Evolutionary conservation across 1,140 invertebrate species (phyloP), one percentile per base, ranked within the genome.

Genomic region (Sitophilus oryzae): DNA sequence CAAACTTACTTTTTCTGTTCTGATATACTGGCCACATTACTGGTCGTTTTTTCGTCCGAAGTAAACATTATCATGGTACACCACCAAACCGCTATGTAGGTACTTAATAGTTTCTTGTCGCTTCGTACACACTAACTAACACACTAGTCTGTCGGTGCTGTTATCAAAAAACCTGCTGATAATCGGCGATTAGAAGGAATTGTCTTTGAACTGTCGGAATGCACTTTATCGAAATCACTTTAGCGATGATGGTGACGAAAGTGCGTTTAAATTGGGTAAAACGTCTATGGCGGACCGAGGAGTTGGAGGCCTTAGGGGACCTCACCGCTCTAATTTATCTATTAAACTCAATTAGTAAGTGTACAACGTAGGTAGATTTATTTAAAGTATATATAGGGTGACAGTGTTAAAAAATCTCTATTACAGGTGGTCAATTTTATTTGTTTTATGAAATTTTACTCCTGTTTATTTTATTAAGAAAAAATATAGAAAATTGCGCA

Each of bases 261-360:
- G 35, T 15, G 44, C 25, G 36, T 50, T 22, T 50, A 59, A 53
- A 40, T 44, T 30, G 47, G 25, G 40, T 46, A 15, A 46, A 46
- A 18, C 11, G 16, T 46, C 16, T 35, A 25, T n/a, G 21, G 1
- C 44, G 15, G n/a, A 46, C 16, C 10, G 21, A 18, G 3, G n/a
- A 46, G 10, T 20, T 6, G 16, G 44, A 45, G 56, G 36, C 46
- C 41, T 56, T 54, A 59, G 57, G 60, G 62, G 53, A 60, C 49
- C 35, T 48, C 57, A 61, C 59, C 51, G 40, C 49, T 62, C 63
- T 64, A 67, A 67, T 67, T 67, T 67, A 67, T 65, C 63, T 64
- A 67, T 67, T 67, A 67, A 65, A 62, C 41, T 62, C 64, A 62
- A 67, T 67, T 67, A 65, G 61, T 50, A 18, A 23, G 42, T 43